phyloP scores from a whole-genome alignment of 2,113 vertebrate species.

The Pygoscelis adeliae region DNA sequence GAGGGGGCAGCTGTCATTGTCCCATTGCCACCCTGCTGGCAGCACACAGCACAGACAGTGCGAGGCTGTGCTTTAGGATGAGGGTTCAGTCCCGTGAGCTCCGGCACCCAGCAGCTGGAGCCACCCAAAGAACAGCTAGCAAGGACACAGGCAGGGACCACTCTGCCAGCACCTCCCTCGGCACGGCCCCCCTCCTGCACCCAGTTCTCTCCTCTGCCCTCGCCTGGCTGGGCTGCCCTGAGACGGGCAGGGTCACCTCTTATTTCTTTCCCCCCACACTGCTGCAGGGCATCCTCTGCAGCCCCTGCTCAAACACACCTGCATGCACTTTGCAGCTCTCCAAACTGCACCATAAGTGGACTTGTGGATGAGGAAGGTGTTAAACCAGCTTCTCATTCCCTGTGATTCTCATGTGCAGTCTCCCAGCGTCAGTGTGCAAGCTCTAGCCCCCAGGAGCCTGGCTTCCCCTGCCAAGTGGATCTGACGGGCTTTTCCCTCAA shows the following conservation, averaged over 20 bases:
- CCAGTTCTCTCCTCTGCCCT: neutral
- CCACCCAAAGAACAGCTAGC: neutral
- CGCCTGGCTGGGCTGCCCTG: neutral
- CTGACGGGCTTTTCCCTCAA: neutral
- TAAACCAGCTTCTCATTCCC: neutral
- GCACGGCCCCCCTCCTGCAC: rapidly evolving
- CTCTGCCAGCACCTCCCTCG: no score
- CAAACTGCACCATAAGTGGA: neutral
- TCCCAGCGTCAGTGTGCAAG: rapidly evolving
- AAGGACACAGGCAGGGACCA: neutral
- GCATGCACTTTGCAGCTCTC: neutral
- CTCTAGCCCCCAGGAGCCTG: neutral
- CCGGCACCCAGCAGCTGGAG: neutral
- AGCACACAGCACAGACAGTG: neutral
- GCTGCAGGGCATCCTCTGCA: neutral
- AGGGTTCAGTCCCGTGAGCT: neutral
- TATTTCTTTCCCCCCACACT: neutral
- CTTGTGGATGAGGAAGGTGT: neutral
- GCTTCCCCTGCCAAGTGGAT: neutral
- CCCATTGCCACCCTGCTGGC: neutral
- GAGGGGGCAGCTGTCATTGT: neutral
- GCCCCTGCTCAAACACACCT: neutral
- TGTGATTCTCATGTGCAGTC: rapidly evolving
- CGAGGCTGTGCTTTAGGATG: neutral
- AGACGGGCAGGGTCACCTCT: neutral